Base-by-base conservation (phyloP, 1,140 invertebrate species). In the Neodiprion fabricii region DNA sequence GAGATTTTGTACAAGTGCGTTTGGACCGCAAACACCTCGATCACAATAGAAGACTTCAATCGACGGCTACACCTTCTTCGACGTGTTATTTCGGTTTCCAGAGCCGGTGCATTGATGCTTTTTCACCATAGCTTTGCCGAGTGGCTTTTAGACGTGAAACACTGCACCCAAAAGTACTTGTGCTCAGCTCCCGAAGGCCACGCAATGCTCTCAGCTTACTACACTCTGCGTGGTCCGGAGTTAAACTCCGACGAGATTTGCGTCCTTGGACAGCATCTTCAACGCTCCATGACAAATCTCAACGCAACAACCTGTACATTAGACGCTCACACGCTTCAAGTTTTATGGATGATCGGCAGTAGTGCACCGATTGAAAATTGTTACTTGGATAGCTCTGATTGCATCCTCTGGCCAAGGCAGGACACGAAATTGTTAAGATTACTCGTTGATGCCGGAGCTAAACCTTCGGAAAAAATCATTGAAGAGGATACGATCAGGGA, bases 71-170 rank as follows among this genome's bases (percentile, higher is more conserved):
- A 95, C 82, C 84, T 97, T 2, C 89, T 98, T 73, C 91, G 93
- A 40, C 92, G 95, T 83, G 93, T 93, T n/a, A 88, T 92, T 23
- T 89, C 91, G 1, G 89, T 91, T 5, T 88, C 91, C 74, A 92
- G 88, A 86, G 89, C 91, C 9, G 92, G 92, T 1, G 92, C 92
- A 40, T 88, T 96, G 72, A 92, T 94, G 78, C 89, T 96, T 4
- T 96, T 97, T 85, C 96, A 97, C 85, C 94, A 95, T 82, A 97
- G 96, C 75, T 98, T 98, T 85, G 94, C 96, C 9, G 95, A 97
- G 82, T 99, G 97, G 97, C 86, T 99, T 66, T 87, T 96, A 28
- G 97, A 99, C 87, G 97, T 98, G 0, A 99, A 99, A 87, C 97
- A 98, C 82, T 98, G 97, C 84, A 98, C 97, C 11, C 95, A 96